These are phyloP conservation scores for Ryuthela nishihirai DNA, from an alignment of 2,888 invertebrate species.

Conservation along the genomic window DNA sequence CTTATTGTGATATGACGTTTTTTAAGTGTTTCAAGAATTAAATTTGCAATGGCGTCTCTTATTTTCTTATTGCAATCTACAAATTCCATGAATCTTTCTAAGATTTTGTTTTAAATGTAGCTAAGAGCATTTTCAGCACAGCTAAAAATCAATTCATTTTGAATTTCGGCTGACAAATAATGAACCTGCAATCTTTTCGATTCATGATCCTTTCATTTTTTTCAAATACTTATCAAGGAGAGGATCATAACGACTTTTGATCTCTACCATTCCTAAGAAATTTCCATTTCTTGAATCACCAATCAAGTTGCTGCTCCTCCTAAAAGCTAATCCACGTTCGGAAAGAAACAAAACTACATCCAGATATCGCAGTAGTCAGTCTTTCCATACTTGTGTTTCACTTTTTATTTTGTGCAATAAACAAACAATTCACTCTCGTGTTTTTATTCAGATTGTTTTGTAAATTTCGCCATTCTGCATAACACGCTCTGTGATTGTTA, in stretches of 20 bases:
- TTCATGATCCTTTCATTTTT: slow-evolving; percentile 37
- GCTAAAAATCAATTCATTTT: slow-evolving; percentile 32
- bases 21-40: too few species aligned
- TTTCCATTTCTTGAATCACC: slow-evolving; percentile 29
- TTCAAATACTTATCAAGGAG: slow-evolving; percentile 10
- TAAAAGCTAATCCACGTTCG: slow-evolving; percentile 30
- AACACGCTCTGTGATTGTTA: too few species aligned
- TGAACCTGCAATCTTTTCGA: not conserved
- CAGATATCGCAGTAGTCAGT: slow-evolving; percentile 14
- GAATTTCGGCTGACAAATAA: slow-evolving; percentile 2
- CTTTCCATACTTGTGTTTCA: not conserved
- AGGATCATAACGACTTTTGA: slow-evolving; percentile 13
- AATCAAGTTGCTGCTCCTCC: slow-evolving; percentile 16
- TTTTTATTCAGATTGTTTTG: too few species aligned
- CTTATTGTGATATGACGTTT: too few species aligned
- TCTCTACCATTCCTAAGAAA: slow-evolving; percentile 14
- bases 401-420: too few species aligned
- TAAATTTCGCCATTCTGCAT: too few species aligned
- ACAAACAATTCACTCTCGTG: too few species aligned
- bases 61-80: too few species aligned
- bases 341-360: slow-evolving; percentile 2
- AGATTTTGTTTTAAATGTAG: too few species aligned
- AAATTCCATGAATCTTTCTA: too few species aligned
- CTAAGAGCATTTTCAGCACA: too few species aligned
- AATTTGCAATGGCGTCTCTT: too few species aligned